Conservation (phyloP, 1,140 invertebrate genomes). For the Anastrepha ludens region DNA sequence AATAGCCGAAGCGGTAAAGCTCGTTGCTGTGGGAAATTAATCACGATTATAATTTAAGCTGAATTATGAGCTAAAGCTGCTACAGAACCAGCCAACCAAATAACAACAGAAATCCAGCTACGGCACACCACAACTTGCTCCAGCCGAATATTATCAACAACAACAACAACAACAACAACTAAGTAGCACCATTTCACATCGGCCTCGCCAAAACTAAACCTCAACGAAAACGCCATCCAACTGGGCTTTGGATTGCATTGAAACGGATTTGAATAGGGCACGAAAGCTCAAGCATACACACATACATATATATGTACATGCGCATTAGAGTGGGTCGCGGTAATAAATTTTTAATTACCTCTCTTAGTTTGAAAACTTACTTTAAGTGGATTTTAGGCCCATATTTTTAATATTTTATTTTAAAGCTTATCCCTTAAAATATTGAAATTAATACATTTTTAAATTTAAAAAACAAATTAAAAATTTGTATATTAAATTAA, state of each 20-base stretch:
- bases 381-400: no score
- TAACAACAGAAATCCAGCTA: constrained; percentile 19
- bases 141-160: not conserved
- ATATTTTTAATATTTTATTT: no score
- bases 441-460: no score
- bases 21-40: constrained; percentile 36
- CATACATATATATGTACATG: not conserved
- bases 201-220: not conserved
- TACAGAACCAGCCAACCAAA: constrained; percentile 31
- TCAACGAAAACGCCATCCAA: not conserved
- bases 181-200: not conserved
- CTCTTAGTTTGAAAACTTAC: no score
- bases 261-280: not conserved
- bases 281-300: not conserved
- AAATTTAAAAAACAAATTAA: no score
- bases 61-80: constrained; percentile 50
- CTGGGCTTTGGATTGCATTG: constrained; percentile 2
- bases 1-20: not conserved
- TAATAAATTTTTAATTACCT: no score
- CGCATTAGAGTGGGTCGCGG: no score
- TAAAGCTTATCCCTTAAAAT: no score
- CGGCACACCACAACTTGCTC: not conserved
- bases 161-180: not conserved
- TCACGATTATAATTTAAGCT: constrained; percentile 51
- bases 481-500: no score